Base-by-base conservation (phyloP, 1,140 invertebrate genomes). In the Hyles euphorbiae region DNA sequence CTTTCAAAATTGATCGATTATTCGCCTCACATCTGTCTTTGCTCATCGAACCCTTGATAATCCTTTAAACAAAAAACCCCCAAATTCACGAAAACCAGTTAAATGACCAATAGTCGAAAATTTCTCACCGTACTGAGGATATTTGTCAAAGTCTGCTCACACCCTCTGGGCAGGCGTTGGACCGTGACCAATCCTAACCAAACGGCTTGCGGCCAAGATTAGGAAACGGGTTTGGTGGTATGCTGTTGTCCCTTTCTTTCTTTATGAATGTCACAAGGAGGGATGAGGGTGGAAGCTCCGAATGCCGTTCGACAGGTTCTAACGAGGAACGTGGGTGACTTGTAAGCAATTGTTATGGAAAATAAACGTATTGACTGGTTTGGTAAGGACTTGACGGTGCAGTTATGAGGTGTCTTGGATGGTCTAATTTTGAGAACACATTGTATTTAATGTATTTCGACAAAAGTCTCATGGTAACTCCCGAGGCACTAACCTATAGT, bases 101-200 rank as follows among this genome's bases (percentile, higher is more conserved):
- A 40, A 40, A 40, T 40, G 8, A 40, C 36, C 36, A 40, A 40
- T 5, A 40, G 4, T 8, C 36, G 36, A 5, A 40, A 22, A 8
- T 40, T 40, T 40, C 36, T 40, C 36, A 40, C 36, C 36, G 5
- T 40, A 5, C 5, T 3, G 36, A 40, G 36, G 36, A 53, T 64
- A 68, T 71, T 65, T 62, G 65, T 71, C 65, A 72, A 62, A 65
- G 67, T 69, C 66, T 58, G 47, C 10, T 52, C 55, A 65, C 61
- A 70, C 70, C 67, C 63, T 67, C 66, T 45, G 53, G 50, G 49
- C 49, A 76, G 70, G 74, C 76, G 76, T 76, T 54, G 71, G 67
- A 76, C 72, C 78, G 68, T 81, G 70, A 70, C 78, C 60, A 49
- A 64, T 64, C 62, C 62, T 64, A 60, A 64, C 62, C 62, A 64